These are phyloP conservation scores for Caenorhabditis japonica DNA, from an alignment of 2,888 invertebrate genomes.

Conservation along the genomic window DNA sequence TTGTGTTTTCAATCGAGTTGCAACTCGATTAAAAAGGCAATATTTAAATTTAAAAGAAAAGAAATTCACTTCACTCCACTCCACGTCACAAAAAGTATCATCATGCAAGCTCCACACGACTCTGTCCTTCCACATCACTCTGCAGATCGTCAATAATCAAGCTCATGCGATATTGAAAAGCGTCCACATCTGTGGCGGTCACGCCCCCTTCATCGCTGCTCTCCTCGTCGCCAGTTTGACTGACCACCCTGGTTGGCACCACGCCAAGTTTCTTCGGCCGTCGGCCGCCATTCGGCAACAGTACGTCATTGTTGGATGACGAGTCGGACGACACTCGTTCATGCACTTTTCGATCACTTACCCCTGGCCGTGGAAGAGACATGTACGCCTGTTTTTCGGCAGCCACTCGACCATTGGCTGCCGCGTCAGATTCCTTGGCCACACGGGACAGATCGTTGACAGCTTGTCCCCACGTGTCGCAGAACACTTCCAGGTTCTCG, in stretches of 20 bases:
- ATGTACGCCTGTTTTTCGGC: slow-evolving; percentile 87
- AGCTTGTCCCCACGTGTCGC: slow-evolving; percentile 81
- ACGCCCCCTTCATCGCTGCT: slow-evolving; percentile 39
- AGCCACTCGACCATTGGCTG: slow-evolving; percentile 75
- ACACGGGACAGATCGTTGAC: slow-evolving; percentile 82
- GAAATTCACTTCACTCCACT: too few species aligned
- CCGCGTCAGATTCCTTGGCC: slow-evolving; percentile 76
- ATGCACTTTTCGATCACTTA: slow-evolving; percentile 78
- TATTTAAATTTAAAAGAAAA: too few species aligned
- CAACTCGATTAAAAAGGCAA: too few species aligned
- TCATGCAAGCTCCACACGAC: slow-evolving; percentile 16
- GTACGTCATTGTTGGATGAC: slow-evolving; percentile 15
- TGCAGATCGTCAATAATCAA: slow-evolving; percentile 74
- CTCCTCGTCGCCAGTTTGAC: slow-evolving; percentile 52
- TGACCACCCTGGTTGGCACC: slow-evolving; percentile 37
- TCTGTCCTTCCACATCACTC: slow-evolving; percentile 45
- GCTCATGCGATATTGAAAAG: slow-evolving; percentile 73
- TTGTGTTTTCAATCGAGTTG: too few species aligned
- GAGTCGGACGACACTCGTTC: slow-evolving; percentile 33
- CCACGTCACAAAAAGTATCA: too few species aligned
- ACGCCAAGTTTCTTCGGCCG: slow-evolving; percentile 34
- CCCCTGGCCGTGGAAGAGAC: slow-evolving; percentile 94
- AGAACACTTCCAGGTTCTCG: slow-evolving; percentile 88
- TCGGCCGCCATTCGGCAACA: slow-evolving; percentile 46
- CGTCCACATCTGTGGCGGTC: slow-evolving; percentile 57